Conservation (phyloP, 1,140 invertebrate genomes). For the Paraescarpia echinospica region DNA sequence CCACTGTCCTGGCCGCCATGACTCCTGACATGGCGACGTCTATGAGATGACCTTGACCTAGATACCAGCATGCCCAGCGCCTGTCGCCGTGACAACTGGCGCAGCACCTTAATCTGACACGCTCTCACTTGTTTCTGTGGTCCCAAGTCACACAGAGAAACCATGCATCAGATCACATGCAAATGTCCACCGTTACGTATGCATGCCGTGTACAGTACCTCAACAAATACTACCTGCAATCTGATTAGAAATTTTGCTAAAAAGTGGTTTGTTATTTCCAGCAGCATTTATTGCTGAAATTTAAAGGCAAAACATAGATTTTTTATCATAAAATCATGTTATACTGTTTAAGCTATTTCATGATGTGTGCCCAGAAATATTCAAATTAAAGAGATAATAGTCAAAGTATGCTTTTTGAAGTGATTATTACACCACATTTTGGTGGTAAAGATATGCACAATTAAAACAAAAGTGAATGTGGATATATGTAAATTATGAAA, state of each 20-base stretch:
- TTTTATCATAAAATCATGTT: no score
- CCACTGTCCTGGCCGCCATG: neutral
- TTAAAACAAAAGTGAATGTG: no score
- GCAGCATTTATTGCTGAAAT: no score
- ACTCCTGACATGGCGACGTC: neutral
- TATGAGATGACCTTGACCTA: neutral
- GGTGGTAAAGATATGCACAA: no score
- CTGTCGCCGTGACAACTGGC: constrained; percentile 20
- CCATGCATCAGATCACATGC: neutral
- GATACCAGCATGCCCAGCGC: no score
- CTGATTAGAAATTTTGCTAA: neutral
- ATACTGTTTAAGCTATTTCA: no score
- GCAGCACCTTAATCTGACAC: constrained; percentile 17
- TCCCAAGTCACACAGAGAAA: neutral
- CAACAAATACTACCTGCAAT: neutral
- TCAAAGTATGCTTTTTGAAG: no score
- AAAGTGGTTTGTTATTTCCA: neutral
- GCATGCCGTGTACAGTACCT: neutral
- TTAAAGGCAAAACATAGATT: no score
- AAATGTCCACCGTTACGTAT: neutral
- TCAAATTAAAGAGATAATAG: no score
- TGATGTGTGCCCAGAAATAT: no score
- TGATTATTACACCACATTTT: no score
- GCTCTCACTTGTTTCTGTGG: constrained; percentile 10
- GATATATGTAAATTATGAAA: no score